Evolutionary conservation across 2,888 invertebrate genomes (phyloP).

Genomic region (Catocala nupta): DNA sequence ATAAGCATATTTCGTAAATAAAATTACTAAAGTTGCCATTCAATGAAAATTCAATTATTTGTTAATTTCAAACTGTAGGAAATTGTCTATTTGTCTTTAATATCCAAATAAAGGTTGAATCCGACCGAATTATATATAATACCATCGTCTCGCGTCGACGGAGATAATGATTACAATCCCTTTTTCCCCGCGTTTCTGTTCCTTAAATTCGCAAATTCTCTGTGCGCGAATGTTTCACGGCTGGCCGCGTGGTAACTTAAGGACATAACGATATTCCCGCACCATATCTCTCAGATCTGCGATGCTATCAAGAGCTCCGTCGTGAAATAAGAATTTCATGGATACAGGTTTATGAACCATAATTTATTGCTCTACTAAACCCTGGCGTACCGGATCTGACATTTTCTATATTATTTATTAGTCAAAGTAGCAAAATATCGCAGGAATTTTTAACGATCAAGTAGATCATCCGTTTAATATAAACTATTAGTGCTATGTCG

Average conservation of each 20-base stretch:
- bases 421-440: no score
- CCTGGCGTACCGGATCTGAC: background rate
- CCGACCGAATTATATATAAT: slow-evolving; percentile 22
- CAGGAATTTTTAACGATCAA: no score
- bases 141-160: slow-evolving; percentile 14
- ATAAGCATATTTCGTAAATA: background rate
- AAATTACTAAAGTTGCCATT: background rate
- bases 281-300: slow-evolving; percentile 16
- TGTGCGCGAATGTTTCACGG: slow-evolving; percentile 21
- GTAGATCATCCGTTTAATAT: no score
- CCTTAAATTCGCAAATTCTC: slow-evolving; percentile 24
- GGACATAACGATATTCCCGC: slow-evolving; percentile 23
- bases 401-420: no score
- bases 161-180: slow-evolving; percentile 30
- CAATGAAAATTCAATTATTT: background rate
- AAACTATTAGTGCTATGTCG: no score
- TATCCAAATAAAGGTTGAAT: slow-evolving; percentile 18
- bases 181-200: slow-evolving; percentile 25
- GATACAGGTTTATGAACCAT: slow-evolving; percentile 42
- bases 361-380: slow-evolving; percentile 39
- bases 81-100: slow-evolving; percentile 20
- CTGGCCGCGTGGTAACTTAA: slow-evolving; percentile 28
- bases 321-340: slow-evolving; percentile 37
- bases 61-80: slow-evolving; percentile 8
- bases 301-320: slow-evolving; percentile 24